These are phyloP conservation scores for Papilio gigon DNA, from an alignment of 2,888 invertebrate genomes.

Conservation along the genomic window DNA sequence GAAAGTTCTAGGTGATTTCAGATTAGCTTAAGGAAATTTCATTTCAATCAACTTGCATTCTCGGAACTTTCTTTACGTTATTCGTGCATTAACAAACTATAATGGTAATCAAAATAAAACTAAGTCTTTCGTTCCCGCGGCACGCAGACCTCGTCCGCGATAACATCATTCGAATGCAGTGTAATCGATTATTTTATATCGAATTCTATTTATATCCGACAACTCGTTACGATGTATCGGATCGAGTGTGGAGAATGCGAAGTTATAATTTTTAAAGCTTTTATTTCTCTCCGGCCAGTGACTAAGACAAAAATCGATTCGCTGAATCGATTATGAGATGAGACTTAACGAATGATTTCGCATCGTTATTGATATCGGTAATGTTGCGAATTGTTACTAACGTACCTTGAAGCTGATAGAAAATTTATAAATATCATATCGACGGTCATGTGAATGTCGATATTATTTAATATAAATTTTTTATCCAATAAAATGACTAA, in stretches of 20 bases:
- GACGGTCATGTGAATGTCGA: background rate
- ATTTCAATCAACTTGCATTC: background rate
- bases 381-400: slow-evolving; percentile 17
- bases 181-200: slow-evolving; percentile 47
- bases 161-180: slow-evolving; percentile 48
- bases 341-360: slow-evolving; percentile 19
- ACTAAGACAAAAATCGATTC: slow-evolving; percentile 21
- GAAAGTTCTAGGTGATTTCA: background rate
- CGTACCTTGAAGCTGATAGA: slow-evolving; percentile 14
- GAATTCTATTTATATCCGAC: slow-evolving; percentile 38
- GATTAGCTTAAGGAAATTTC: background rate
- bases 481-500: background rate
- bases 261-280: slow-evolving; percentile 29
- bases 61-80: slow-evolving; percentile 24
- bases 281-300: slow-evolving; percentile 34
- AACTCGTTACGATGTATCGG: slow-evolving; percentile 36
- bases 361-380: slow-evolving; percentile 9
- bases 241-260: slow-evolving; percentile 37
- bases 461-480: background rate
- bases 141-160: slow-evolving; percentile 45
- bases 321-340: slow-evolving; percentile 27
- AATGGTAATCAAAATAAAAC: slow-evolving; percentile 43
- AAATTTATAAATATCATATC: background rate
- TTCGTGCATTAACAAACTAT: slow-evolving; percentile 37
- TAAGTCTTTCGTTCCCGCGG: slow-evolving; percentile 39